Evolutionary conservation across 2,888 invertebrate genomes (phyloP).

Genomic region (Ommatoiulus sabulosus): DNA sequence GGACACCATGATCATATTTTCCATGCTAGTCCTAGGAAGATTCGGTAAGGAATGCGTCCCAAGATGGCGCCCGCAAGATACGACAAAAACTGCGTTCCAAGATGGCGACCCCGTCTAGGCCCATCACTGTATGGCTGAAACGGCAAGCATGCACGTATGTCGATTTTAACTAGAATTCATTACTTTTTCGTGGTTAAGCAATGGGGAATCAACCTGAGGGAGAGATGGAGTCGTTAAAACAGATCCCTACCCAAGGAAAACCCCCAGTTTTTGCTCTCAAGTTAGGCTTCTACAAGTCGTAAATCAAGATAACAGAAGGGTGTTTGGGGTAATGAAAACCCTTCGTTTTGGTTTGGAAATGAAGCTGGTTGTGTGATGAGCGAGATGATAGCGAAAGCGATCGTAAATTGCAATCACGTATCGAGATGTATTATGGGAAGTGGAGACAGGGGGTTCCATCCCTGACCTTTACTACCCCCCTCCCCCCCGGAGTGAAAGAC

Average conservation of each 20-base stretch:
- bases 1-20: too few relatives aligned
- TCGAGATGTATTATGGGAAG: conserved; percentile 12
- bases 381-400: neutral
- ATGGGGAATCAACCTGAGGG: neutral
- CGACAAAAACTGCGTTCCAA: too few relatives aligned
- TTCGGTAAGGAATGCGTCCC: neutral
- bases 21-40: too few relatives aligned
- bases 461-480: neutral
- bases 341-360: neutral
- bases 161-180: neutral
- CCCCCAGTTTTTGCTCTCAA: neutral
- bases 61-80: neutral
- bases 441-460: neutral
- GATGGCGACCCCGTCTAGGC: too few relatives aligned
- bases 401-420: conserved; percentile 9
- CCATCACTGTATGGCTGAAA: neutral
- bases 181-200: neutral
- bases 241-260: neutral
- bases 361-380: neutral
- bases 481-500: neutral
- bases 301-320: conserved; percentile 12
- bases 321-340: conserved; percentile 3
- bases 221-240: neutral
- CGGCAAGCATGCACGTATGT: neutral
- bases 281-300: neutral